Percentiles rank a stretch among this genome's conserved stretches.
phyloP scores from a whole-genome alignment of 2,888 invertebrate species.

The Crematogaster levior region DNA sequence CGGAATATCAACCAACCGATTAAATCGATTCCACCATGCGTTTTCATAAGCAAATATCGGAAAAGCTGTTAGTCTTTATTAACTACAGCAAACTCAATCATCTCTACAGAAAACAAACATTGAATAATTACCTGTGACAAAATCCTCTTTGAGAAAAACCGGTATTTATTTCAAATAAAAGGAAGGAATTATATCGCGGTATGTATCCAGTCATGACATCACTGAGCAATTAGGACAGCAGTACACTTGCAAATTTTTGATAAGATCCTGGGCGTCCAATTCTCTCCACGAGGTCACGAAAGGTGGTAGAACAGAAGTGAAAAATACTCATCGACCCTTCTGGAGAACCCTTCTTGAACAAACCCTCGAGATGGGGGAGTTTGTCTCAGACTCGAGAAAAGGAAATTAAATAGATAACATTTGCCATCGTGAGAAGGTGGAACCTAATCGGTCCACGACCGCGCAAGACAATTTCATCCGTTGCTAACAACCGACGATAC shows the following conservation, averaged over 20 bases:
- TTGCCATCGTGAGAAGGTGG: constrained; percentile 66
- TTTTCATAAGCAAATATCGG: constrained; percentile 51
- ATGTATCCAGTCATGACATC: background rate
- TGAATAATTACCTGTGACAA: constrained; percentile 27
- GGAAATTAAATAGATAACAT: constrained; percentile 80
- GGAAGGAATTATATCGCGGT: background rate
- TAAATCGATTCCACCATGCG: constrained; percentile 46
- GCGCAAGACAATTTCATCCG: constrained; percentile 76
- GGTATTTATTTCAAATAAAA: background rate
- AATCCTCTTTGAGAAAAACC: background rate
- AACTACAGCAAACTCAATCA: constrained; percentile 45
- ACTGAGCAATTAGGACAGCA: constrained; percentile 3
- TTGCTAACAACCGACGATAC: constrained; percentile 73
- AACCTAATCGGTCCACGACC: constrained; percentile 73
- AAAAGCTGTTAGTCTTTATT: constrained; percentile 49
- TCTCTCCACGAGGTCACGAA: constrained; percentile 15
- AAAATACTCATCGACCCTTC: constrained; percentile 34
- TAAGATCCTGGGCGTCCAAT: background rate
- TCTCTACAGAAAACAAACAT: constrained; percentile 45
- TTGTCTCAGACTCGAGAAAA: constrained; percentile 61
- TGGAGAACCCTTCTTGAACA: constrained; percentile 1
- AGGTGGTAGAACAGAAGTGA: constrained; percentile 11
- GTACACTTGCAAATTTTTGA: constrained; percentile 22
- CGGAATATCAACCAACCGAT: constrained; percentile 52
- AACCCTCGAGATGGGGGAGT: background rate